Conservation (phyloP, 2,113 vertebrate species). For the Castor canadensis region DNA sequence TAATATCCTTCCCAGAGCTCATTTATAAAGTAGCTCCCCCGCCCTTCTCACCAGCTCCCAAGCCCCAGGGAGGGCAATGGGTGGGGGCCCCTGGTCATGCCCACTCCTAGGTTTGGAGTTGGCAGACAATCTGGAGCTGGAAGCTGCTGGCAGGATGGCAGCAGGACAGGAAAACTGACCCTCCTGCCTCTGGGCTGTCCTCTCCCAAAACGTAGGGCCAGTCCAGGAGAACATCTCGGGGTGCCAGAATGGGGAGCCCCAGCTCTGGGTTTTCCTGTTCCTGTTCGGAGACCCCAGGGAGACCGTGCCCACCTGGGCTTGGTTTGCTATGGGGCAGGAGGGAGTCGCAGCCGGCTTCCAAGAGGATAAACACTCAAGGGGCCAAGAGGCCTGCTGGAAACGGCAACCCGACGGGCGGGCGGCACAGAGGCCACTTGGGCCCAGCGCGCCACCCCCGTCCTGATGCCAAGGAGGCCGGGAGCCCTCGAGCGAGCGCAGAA, state of each 20-base stretch:
- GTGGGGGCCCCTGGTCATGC: neutral
- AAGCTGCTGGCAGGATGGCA: neutral
- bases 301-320: neutral
- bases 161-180: neutral
- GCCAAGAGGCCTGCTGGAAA: constrained; percentile 57
- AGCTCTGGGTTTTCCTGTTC: neutral
- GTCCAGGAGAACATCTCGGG: neutral
- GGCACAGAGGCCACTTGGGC: constrained; percentile 28
- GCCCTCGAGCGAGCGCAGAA: constrained; percentile 49
- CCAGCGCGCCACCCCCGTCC: constrained; percentile 23
- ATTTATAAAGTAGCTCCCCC: constrained; percentile 56
- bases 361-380: neutral
- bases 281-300: neutral
- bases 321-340: neutral
- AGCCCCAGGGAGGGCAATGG: neutral
- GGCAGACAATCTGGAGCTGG: neutral
- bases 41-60: neutral
- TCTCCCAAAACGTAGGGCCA: neutral
- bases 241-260: neutral
- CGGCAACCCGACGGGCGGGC: constrained; percentile 10
- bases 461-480: constrained; percentile 41
- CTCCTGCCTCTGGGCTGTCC: neutral
- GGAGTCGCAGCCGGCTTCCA: neutral
- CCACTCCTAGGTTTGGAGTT: neutral
- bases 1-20: constrained; percentile 57